Conservation (phyloP, 2,888 invertebrate species). For the Panopea generosa region DNA sequence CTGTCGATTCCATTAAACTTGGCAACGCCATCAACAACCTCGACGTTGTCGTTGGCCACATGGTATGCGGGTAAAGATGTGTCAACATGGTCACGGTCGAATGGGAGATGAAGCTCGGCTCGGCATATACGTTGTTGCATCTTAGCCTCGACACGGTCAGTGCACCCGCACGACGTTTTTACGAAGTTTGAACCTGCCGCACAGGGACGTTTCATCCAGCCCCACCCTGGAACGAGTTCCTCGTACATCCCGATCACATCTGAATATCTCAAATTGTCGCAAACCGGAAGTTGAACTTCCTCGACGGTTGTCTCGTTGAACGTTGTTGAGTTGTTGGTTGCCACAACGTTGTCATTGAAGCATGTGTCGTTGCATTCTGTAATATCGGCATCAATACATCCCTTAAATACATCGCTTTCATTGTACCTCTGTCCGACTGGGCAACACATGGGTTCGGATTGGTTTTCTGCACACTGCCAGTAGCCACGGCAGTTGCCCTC, state of each 20-base stretch:
- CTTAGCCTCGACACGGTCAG: background rate
- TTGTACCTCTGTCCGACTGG: constrained; percentile 60
- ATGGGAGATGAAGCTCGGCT: constrained; percentile 18
- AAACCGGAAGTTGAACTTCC: too few relatives aligned
- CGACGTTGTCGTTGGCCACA: constrained; percentile 65
- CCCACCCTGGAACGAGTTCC: background rate
- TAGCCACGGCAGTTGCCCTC: constrained; percentile 69
- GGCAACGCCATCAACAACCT: constrained; percentile 64
- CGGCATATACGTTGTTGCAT: background rate
- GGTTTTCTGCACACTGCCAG: constrained; percentile 67
- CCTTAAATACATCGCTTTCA: constrained; percentile 27
- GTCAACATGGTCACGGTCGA: constrained; percentile 58
- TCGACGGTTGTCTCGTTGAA: too few relatives aligned
- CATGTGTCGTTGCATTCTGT: constrained; percentile 36
- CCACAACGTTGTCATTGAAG: constrained; percentile 13
- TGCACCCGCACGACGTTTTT: too few relatives aligned
- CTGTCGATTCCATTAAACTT: constrained; percentile 70
- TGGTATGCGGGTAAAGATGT: constrained; percentile 57
- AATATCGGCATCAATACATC: constrained; percentile 62
- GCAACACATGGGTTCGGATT: constrained; percentile 70
- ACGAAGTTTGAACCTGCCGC: background rate
- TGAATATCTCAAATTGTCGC: too few relatives aligned
- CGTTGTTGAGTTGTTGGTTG: background rate
- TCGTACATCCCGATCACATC: too few relatives aligned
- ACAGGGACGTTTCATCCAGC: background rate